Percentiles rank a stretch among this genome's conserved stretches.
These are phyloP conservation scores for Lagria hirta DNA, from an alignment of 2,888 invertebrate genomes.

Conservation along the genomic window DNA sequence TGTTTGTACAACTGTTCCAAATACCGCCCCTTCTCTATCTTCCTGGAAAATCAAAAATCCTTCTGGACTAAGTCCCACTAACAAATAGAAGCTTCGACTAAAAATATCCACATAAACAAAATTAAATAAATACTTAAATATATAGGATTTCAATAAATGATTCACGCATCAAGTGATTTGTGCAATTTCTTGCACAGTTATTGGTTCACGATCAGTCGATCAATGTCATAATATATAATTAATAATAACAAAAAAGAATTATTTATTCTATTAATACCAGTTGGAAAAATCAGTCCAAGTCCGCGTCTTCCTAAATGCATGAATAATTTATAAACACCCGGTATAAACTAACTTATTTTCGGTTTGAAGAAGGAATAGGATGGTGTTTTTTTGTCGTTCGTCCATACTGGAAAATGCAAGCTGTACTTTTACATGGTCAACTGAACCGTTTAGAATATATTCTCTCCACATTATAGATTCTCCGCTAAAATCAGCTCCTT, in stretches of 20 bases:
- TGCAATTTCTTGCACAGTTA: too few species aligned
- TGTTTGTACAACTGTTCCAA: conserved; percentile 73
- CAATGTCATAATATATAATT: background rate
- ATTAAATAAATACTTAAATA: too few species aligned
- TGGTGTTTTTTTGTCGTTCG: conserved; percentile 74
- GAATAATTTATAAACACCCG: conserved; percentile 1
- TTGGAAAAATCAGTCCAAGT: background rate
- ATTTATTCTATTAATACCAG: too few species aligned
- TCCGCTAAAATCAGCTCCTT: conserved; percentile 87
- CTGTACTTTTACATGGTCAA: conserved; percentile 78
- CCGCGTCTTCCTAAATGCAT: too few species aligned
- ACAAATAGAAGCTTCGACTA: conserved; percentile 79
- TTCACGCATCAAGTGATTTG: too few species aligned
- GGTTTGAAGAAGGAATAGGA: conserved; percentile 77
- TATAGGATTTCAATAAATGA: conserved; percentile 1
- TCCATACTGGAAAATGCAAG: conserved; percentile 85
- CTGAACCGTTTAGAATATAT: conserved; percentile 70
- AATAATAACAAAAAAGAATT: background rate
- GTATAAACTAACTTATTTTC: conserved; percentile 70
- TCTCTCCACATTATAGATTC: conserved; percentile 80
- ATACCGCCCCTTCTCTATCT: conserved; percentile 74
- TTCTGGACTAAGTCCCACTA: conserved; percentile 80
- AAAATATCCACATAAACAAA: conserved; percentile 30
- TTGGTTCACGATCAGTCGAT: too few species aligned
- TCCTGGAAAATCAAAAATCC: conserved; percentile 84